phyloP scores from a whole-genome alignment of 1,140 invertebrate species.

The Drosophila orosa region DNA sequence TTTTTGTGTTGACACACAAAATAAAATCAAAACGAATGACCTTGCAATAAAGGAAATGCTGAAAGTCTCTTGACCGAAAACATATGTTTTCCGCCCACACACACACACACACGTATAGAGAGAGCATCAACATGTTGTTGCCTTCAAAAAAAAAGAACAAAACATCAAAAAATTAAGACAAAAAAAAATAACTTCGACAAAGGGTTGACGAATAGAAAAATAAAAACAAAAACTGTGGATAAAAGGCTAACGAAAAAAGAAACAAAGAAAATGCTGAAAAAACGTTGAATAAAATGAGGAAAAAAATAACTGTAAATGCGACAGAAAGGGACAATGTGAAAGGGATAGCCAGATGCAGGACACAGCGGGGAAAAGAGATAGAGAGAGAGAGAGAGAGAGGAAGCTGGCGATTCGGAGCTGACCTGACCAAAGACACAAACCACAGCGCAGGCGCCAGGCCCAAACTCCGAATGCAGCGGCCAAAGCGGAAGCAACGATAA shows the following conservation, averaged over 20 bases:
- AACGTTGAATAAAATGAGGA: conserved; percentile 9
- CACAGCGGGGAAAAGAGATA: too few species aligned
- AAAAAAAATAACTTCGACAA: conserved; percentile 12
- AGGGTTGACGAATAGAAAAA: conserved; percentile 65
- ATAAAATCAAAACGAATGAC: conserved; percentile 81
- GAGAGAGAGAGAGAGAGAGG: background rate
- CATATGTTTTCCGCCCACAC: conserved; percentile 58
- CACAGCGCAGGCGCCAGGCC: conserved; percentile 57
- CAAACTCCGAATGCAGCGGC: conserved; percentile 53
- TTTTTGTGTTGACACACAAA: conserved; percentile 73
- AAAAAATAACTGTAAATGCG: conserved; percentile 10
- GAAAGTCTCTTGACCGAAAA: conserved; percentile 53
- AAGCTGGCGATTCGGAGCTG: conserved; percentile 7
- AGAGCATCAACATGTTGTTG: conserved; percentile 69
- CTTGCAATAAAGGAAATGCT: conserved; percentile 64
- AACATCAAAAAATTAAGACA: background rate
- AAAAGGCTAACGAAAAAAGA: conserved; percentile 47
- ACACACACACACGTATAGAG: background rate
- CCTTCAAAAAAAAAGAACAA: conserved; percentile 20
- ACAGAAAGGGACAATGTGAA: conserved; percentile 2
- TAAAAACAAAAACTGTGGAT: conserved; percentile 60
- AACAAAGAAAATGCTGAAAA: conserved; percentile 17
- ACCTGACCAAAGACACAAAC: conserved; percentile 19
- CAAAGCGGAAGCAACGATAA: conserved; percentile 44
- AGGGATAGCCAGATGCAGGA: conserved; percentile 1